A percentile compares a stretch with the other conserved stretches of the same genome.
phyloP scores from a whole-genome alignment of 2,113 vertebrate species.

The Hydrochoerus hydrochaeris region DNA sequence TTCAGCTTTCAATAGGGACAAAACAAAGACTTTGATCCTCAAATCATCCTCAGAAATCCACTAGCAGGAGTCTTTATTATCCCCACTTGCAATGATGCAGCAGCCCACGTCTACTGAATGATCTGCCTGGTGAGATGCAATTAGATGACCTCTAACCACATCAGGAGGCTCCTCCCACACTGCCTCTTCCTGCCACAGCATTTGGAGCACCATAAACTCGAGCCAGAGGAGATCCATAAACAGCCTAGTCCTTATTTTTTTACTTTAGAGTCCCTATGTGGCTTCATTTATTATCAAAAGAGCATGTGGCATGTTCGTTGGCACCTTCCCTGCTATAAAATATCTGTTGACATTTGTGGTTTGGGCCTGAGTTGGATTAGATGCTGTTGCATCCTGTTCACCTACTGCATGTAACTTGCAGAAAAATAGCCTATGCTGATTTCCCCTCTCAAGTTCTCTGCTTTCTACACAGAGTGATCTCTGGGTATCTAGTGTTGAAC shows the following conservation, averaged over 20 bases:
- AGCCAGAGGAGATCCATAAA: constrained; percentile 80
- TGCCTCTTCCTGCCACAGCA: constrained; percentile 27
- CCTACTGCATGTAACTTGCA: not conserved
- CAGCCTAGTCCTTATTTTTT: constrained; percentile 70
- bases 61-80: not conserved
- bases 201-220: constrained; percentile 73
- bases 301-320: constrained; percentile 76
- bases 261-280: constrained; percentile 80
- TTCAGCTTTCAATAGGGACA: not conserved
- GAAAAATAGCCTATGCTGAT: not conserved
- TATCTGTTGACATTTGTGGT: constrained; percentile 79
- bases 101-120: not conserved
- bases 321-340: constrained; percentile 78
- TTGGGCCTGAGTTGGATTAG: constrained; percentile 72
- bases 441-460: not conserved
- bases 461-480: no score
- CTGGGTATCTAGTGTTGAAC: not conserved
- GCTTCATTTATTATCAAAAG: constrained; percentile 80
- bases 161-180: not conserved
- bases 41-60: constrained; percentile 3
- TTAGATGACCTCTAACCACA: constrained; percentile 43
- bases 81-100: not conserved
- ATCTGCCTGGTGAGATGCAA: not conserved
- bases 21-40: not conserved
- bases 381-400: constrained; percentile 54